A percentile compares a stretch with the other conserved stretches of the same genome.
These are phyloP conservation scores for Jacana jacana DNA, from an alignment of 2,113 vertebrate species.

Conservation along the genomic window DNA sequence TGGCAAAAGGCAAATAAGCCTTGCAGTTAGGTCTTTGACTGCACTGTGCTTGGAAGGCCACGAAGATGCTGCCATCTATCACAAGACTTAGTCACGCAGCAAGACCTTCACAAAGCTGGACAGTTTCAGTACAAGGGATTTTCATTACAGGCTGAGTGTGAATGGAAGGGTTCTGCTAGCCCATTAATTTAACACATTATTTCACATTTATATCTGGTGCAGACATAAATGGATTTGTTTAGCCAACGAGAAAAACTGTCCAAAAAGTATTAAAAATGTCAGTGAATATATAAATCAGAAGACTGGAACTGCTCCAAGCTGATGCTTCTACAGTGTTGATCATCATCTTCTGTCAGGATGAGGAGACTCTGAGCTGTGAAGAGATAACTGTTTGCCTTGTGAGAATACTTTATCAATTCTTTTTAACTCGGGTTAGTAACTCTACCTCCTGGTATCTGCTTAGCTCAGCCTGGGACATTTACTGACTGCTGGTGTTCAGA, in stretches of 20 bases:
- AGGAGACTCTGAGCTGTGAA: conserved; percentile 16
- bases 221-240: neutral
- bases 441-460: conserved; percentile 43
- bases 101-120: neutral
- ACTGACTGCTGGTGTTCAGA: accelerated
- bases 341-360: neutral
- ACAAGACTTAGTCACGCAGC: neutral
- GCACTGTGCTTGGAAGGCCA: neutral
- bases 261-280: no score
- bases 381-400: neutral
- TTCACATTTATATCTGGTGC: neutral
- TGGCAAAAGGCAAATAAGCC: neutral
- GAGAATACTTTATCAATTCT: conserved; percentile 1
- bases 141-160: neutral
- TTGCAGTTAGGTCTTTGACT: conserved; percentile 35
- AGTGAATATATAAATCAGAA: no score
- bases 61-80: neutral
- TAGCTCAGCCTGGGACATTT: neutral
- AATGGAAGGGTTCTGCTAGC: neutral
- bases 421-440: neutral
- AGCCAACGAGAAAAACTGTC: conserved; percentile 8
- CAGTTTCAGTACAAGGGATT: accelerated
- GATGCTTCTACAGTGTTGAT: conserved; percentile 48
- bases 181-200: neutral
- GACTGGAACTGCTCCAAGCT: neutral